Evolutionary conservation across 2,113 vertebrate species (phyloP).

Genomic region (Amphiprion percula): DNA sequence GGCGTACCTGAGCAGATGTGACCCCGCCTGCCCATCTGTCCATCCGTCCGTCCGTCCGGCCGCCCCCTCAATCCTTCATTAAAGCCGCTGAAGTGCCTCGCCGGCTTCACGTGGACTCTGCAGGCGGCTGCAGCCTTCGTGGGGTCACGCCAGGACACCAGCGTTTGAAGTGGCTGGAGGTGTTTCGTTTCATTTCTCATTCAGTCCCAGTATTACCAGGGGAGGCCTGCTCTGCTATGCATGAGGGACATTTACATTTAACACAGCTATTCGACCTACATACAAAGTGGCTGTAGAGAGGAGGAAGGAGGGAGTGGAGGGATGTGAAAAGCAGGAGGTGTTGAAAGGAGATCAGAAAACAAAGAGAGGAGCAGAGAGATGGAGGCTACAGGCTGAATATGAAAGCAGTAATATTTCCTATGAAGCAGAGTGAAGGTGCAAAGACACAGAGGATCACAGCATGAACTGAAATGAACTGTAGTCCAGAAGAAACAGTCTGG

Average conservation of each 20-base stretch:
- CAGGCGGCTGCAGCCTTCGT: conserved; percentile 15
- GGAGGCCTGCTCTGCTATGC: conserved; percentile 29
- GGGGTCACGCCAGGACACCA: not conserved
- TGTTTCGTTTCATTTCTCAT: conserved; percentile 20
- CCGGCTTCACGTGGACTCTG: not conserved
- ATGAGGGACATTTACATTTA: conserved; percentile 64
- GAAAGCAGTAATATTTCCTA: not conserved
- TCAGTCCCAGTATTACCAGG: conserved; percentile 22
- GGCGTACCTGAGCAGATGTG: conserved; percentile 15
- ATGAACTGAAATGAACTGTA: conserved; percentile 21
- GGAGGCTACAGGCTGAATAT: conserved; percentile 25
- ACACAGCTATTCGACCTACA: conserved; percentile 43
- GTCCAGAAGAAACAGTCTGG: not conserved
- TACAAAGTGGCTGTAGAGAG: conserved; percentile 9
- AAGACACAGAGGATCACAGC: not conserved
- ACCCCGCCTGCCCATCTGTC: not conserved
- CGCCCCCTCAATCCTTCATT: conserved; percentile 3
- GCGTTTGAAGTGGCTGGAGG: not conserved
- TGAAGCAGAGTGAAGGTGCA: conserved; percentile 9
- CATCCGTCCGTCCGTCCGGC: no score
- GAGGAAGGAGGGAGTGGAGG: not conserved
- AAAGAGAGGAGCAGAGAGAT: not conserved
- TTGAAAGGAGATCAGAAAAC: not conserved
- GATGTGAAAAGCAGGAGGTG: not conserved
- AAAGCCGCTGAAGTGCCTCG: conserved; percentile 27